phyloP scores from a whole-genome alignment of 2,797 vertebrate genomes.

The Lepilemur septentrionalis region DNA sequence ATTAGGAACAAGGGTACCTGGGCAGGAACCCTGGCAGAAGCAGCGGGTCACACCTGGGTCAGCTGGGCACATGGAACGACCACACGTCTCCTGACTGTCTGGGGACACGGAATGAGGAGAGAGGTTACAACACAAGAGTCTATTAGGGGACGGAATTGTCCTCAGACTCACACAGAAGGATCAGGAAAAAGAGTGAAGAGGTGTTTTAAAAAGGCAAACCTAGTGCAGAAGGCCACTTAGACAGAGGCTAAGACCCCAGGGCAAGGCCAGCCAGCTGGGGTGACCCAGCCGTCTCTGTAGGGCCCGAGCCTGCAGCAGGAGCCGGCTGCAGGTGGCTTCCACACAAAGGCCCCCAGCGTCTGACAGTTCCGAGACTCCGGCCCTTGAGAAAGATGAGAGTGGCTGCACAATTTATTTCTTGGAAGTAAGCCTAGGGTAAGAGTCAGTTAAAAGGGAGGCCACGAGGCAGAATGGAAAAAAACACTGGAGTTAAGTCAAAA shows the following conservation, averaged over 20 bases:
- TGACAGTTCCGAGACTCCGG: background rate
- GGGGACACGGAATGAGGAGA: background rate
- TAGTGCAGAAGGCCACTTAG: background rate
- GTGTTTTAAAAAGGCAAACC: background rate
- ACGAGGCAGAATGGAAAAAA: fast-evolving
- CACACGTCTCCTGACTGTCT: background rate
- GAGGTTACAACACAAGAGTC: background rate
- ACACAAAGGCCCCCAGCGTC: fast-evolving
- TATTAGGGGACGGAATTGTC: background rate
- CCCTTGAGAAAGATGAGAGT: background rate
- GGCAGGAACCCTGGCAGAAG: background rate
- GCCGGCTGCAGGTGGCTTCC: fast-evolving
- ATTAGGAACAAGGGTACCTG: background rate
- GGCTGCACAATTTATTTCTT: background rate
- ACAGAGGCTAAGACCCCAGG: background rate
- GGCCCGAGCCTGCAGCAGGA: background rate
- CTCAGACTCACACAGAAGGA: background rate
- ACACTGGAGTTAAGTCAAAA: background rate
- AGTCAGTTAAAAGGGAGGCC: background rate
- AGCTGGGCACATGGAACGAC: too few species aligned
- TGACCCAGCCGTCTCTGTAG: background rate
- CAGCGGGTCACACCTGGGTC: background rate
- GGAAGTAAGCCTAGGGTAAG: background rate
- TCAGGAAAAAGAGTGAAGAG: background rate
- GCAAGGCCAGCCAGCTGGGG: background rate